These are phyloP conservation scores for Drosophila baimaii DNA, from an alignment of 1,140 invertebrate genomes.

Conservation along the genomic window DNA sequence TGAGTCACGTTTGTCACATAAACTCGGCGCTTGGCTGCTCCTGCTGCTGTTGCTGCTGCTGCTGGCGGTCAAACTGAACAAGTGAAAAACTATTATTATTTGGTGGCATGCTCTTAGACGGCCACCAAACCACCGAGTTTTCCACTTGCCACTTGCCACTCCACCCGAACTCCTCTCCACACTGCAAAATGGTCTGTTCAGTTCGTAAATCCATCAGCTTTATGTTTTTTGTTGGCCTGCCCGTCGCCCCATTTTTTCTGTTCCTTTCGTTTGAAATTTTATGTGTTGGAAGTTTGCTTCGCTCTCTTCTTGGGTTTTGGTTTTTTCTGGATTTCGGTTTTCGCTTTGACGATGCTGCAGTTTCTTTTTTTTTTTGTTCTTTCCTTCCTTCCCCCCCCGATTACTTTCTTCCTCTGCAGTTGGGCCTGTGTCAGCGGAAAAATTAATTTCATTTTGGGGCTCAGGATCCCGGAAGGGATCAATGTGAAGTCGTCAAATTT, in stretches of 20 bases:
- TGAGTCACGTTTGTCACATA: constrained; percentile 81
- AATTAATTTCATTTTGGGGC: constrained; percentile 47
- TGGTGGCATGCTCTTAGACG: constrained; percentile 64
- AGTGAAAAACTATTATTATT: constrained; percentile 83
- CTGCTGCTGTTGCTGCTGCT: constrained; percentile 17
- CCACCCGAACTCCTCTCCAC: constrained; percentile 17
- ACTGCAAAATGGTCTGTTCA: constrained; percentile 59
- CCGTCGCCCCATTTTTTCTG: constrained; percentile 7
- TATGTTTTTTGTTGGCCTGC: constrained; percentile 62
- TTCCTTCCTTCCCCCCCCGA: not conserved
- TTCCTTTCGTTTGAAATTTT: constrained; percentile 60
- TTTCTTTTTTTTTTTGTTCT: constrained; percentile 18
- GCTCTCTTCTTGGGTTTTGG: constrained; percentile 28
- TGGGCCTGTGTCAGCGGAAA: constrained; percentile 57
- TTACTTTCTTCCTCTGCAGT: constrained; percentile 10
- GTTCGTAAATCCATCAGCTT: constrained; percentile 80
- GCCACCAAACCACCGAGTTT: constrained; percentile 27
- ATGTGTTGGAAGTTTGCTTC: constrained; percentile 43
- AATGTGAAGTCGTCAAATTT: constrained; percentile 23
- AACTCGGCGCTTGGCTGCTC: constrained; percentile 75
- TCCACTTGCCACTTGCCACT: constrained; percentile 20
- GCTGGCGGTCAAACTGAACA: constrained; percentile 77
- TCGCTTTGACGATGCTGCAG: constrained; percentile 59
- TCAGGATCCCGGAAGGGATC: constrained; percentile 1
- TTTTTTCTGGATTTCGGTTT: constrained; percentile 23